phyloP scores from a whole-genome alignment of 2,797 vertebrate species.

The Malacoctenus gilli region DNA sequence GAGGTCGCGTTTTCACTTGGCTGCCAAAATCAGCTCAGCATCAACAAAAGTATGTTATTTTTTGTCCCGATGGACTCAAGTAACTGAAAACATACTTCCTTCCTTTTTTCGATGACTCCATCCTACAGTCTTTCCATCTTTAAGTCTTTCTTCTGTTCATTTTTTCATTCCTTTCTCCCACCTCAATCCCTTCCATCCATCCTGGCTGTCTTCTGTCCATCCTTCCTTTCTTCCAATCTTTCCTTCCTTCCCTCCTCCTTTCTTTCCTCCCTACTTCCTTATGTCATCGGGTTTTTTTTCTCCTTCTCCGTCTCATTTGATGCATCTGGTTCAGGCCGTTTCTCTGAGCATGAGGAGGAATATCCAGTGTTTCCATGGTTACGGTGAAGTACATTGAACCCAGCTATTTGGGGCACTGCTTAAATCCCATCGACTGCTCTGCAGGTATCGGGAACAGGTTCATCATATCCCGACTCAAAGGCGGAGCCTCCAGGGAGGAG shows the following conservation, averaged over 20 bases:
- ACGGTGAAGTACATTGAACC: constrained; percentile 43
- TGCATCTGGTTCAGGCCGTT: constrained; percentile 30
- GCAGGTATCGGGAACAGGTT: constrained; percentile 39
- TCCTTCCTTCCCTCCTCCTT: neutral
- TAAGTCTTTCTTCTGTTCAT: no score
- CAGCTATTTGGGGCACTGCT: constrained; percentile 55
- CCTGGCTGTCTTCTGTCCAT: constrained; percentile 4
- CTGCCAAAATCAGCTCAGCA: no score
- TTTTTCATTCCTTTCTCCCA: no score
- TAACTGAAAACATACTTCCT: no score
- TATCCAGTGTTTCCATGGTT: constrained; percentile 73
- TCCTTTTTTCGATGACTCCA: no score
- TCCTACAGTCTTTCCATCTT: no score
- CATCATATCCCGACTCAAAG: constrained; percentile 18
- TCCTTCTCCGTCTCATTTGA: constrained; percentile 10
- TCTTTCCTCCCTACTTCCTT: neutral
- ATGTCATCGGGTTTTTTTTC: no score
- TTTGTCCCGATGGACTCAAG: no score
- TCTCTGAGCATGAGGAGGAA: constrained; percentile 45
- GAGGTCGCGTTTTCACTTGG: constrained; percentile 9
- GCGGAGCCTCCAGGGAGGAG: constrained; percentile 23
- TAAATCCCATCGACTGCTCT: constrained; percentile 46
- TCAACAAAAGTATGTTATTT: no score
- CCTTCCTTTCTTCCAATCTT: constrained; percentile 2
- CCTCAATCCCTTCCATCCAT: neutral